Conservation (phyloP, 2,797 vertebrate species). For the Cephalopachus bancanus region DNA sequence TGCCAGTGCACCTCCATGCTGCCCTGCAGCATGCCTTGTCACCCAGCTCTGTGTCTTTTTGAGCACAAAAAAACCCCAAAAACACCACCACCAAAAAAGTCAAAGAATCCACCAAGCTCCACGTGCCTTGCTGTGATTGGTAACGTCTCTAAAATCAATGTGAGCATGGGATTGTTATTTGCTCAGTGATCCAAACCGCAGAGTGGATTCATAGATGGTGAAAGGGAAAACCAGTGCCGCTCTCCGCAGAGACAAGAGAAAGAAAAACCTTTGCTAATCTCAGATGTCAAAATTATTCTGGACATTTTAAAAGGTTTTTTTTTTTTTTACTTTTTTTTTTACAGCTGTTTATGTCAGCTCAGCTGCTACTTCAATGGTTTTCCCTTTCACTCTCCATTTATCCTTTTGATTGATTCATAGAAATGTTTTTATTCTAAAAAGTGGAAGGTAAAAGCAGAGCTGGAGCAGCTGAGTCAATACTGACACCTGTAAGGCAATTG, state of each 20-base stretch:
- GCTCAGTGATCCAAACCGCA: slow-evolving; percentile 59
- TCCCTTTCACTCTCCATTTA: slow-evolving; percentile 81
- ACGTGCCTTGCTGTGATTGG: slow-evolving; percentile 62
- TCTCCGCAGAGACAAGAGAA: slow-evolving; percentile 60
- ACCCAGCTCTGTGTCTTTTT: background rate
- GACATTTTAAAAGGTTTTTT: slow-evolving; percentile 61
- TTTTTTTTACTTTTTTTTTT: slow-evolving; percentile 36
- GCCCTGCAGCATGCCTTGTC: background rate
- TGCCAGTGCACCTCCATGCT: slow-evolving; percentile 10
- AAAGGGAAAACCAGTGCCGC: slow-evolving; percentile 83
- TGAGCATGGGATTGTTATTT: slow-evolving; percentile 50
- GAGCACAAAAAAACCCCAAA: slow-evolving; percentile 36
- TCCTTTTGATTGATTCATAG: slow-evolving; percentile 50
- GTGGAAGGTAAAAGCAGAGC: slow-evolving; percentile 85
- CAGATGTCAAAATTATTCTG: slow-evolving; percentile 52
- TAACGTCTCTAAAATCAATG: slow-evolving; percentile 50
- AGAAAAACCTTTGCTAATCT: slow-evolving; percentile 36
- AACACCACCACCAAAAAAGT: background rate
- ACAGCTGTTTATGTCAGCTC: slow-evolving; percentile 78
- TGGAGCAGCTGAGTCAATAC: slow-evolving; percentile 82
- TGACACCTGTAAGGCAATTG: slow-evolving; percentile 70
- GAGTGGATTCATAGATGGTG: slow-evolving; percentile 68
- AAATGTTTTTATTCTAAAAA: slow-evolving; percentile 75
- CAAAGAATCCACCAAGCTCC: background rate
- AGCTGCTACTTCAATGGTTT: slow-evolving; percentile 80